Evolutionary conservation across 2,797 vertebrate species (phyloP), one percentile per base, ranked within the genome.

Genomic region (Psittacula echo): DNA sequence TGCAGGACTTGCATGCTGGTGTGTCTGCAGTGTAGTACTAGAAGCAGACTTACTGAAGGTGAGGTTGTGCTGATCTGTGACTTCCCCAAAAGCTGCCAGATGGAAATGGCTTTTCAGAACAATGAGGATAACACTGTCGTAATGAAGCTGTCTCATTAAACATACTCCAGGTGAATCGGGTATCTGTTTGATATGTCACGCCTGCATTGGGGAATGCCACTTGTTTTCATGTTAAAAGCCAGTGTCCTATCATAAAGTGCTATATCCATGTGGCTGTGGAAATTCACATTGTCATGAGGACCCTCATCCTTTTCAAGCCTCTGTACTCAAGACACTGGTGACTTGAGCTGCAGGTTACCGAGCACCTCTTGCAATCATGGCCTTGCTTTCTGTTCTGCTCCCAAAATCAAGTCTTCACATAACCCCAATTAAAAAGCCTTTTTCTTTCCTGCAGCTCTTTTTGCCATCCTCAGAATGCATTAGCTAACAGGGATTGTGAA

Each of bases 241-340:
- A 3, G 13, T 22, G 10, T 27, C 15, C 23, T 7, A 4, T 29
- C 42, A 18, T 24, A 11, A 54, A 26, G 45, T 6, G 29, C 4
- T 47, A 8, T 21, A 26, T n/a, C 32, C 50, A 5, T 0, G 2
- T 54, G 58, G 51, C 74, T 0, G 2, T 37, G 32, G 64, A 47
- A 89, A 89, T 42, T 54, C 22, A 39, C 45, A 13, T 56, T 47
- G 34, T 29, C 8, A 2, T 4, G 37, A 60, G 42, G 27, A 24
- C 14, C 6, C 34, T 44, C 47, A 20, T 30, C 11, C 9, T 56
- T 77, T 41, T 48, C 53, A 20, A 21, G 21, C 23, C 13, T 53
- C 75, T 60, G 13, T 20, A 5, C 34, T 39, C 24, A n/a, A n/a
- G 30, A 13, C 10, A 4, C 21, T 26, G 11, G 11, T 47, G 60